Conservation (phyloP, 92 coral and sea anemone species). For the Parazoanthus swiftii region DNA sequence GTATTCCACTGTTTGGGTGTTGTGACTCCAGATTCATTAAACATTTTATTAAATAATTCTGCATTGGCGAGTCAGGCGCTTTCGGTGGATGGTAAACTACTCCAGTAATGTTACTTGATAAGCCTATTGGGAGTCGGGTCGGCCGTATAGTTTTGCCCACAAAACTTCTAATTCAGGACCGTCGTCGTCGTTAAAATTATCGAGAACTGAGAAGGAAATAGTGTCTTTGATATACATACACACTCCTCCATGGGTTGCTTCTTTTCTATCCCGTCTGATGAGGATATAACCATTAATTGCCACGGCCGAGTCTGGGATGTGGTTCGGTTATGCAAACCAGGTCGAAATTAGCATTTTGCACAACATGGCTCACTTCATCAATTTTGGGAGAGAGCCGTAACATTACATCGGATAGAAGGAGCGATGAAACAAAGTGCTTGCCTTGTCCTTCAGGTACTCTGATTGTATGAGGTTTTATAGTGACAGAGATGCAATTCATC, state of each 20-base stretch:
- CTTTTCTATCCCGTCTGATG: constrained; percentile 33
- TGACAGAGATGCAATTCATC: not conserved
- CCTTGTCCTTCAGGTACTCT: constrained; percentile 40
- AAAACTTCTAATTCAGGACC: too few relatives aligned
- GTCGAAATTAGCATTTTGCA: constrained; percentile 36
- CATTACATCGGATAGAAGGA: constrained; percentile 51
- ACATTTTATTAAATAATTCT: constrained; percentile 1
- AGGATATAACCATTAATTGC: constrained; percentile 57
- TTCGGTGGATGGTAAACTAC: not conserved
- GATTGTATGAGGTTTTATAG: not conserved
- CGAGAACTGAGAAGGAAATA: too few relatives aligned
- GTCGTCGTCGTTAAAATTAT: too few relatives aligned
- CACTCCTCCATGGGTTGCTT: constrained; percentile 42
- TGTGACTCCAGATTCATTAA: not conserved
- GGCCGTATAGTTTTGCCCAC: too few relatives aligned
- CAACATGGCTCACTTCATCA: constrained; percentile 21
- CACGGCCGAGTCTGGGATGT: constrained; percentile 51
- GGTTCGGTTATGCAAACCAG: constrained; percentile 59
- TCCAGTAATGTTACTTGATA: constrained; percentile 36
- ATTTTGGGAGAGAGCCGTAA: constrained; percentile 45
- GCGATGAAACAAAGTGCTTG: constrained; percentile 49
- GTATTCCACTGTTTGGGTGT: not conserved
- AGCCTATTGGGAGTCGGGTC: constrained; percentile 12
- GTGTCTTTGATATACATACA: too few relatives aligned
- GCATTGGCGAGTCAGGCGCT: too few relatives aligned